A percentile compares a stretch with the other conserved stretches of the same genome.
Conservation (phyloP, 37 sponge, comb jelly and placozoan genomes). For the Beroe forskalii region DNA sequence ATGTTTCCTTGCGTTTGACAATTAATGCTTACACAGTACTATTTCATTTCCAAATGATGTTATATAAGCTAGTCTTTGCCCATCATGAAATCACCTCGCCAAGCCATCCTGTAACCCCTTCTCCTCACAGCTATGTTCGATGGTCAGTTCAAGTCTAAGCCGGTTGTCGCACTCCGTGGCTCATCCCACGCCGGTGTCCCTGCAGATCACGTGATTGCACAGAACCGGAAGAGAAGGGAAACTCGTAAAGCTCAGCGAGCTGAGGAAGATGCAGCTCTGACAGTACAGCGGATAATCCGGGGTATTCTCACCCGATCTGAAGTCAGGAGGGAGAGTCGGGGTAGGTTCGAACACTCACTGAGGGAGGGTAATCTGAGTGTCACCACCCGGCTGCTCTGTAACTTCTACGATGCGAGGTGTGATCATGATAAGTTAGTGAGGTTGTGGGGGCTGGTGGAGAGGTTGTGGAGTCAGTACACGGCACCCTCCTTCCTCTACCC, state of each 20-base stretch:
- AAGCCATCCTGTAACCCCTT: too few species aligned
- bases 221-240: slow-evolving; percentile 36
- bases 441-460: neutral
- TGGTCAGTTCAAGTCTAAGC: slow-evolving; percentile 76
- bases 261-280: slow-evolving; percentile 32
- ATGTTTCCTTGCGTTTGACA: too few species aligned
- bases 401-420: neutral
- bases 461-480: neutral
- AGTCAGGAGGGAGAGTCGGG: neutral
- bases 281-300: neutral
- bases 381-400: neutral
- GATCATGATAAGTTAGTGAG: neutral
- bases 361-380: neutral
- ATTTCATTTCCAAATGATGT: too few species aligned
- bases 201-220: slow-evolving; percentile 2
- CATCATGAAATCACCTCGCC: too few species aligned
- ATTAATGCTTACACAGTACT: too few species aligned
- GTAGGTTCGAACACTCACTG: neutral
- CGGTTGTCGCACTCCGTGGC: slow-evolving; percentile 78
- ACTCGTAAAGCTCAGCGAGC: neutral
- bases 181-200: slow-evolving; percentile 37
- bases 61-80: too few species aligned
- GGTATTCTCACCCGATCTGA: neutral
- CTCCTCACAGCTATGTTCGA: slow-evolving; percentile 69
- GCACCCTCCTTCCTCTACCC: neutral